Base-by-base conservation (phyloP, 2,113 vertebrate genomes). In the Hippocampus comes region DNA sequence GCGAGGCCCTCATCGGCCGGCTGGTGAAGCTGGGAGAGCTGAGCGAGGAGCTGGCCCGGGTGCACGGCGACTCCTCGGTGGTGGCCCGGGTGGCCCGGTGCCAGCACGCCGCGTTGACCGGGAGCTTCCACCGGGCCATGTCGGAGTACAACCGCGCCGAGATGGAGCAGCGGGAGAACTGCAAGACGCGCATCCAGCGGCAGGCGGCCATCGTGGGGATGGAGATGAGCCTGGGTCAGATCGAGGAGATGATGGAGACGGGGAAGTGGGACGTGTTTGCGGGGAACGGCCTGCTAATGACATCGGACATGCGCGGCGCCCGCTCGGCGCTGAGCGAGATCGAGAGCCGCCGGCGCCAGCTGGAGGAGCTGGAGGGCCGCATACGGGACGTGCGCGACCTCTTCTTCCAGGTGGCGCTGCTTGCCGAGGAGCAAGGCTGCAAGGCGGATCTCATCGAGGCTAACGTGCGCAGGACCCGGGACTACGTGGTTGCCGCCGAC, bases 121-220 rank as follows among this genome's bases (percentile, higher is more conserved):
- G 80, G 0, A 72, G 87, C 27, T 98, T 99, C 90, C 95, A 96
- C 76, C 34, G 85, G 0, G 94, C 93, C 71, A 97, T 99, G 93
- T 92, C 91, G 5, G 94, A 95, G 61, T 99, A 97, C 89, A 96
- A 97, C 9, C 90, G 90, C 49, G 91, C 95, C 0, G 97, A 99
- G 89, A 94, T 96, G 95, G 89, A 82, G 49, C 96, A 98, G 73
- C 88, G 94, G 63, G 96, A 97, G 75, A 96, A 98, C 90, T 99
- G 96, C 92, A 97, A 96, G 91, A 93, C 92, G 34, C 95, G 96
- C 75, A 99, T 99, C 84, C 96, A 97, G 90, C 90, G 97, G 57
- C 96, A 99, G 80, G 94, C 97, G 3, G 95, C 98, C 90, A 98
- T 99, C 85, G 95, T 99, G 96, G 96, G 97, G 71, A 94, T 94